Evolutionary conservation across 2,113 vertebrate genomes (phyloP).

Genomic region (Phodopus roborovskii): DNA sequence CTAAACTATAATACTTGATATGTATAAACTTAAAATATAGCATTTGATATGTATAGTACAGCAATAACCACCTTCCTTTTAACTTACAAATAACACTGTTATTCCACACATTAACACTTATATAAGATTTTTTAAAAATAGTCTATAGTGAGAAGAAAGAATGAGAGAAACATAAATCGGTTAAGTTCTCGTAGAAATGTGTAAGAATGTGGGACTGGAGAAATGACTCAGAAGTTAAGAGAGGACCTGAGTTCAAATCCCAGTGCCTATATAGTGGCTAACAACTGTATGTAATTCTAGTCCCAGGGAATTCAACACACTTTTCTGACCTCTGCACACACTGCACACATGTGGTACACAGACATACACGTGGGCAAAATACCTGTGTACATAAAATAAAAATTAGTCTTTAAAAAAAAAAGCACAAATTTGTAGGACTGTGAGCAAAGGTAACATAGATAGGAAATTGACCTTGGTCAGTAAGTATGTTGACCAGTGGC

Average conservation of each 20-base stretch:
- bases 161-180: neutral
- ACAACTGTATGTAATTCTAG: neutral
- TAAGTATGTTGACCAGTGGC: neutral
- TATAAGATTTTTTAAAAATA: neutral
- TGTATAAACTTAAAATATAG: neutral
- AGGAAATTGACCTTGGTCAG: neutral
- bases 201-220: neutral
- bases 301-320: neutral
- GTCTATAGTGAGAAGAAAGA: constrained; percentile 45
- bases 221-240: neutral
- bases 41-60: constrained; percentile 21
- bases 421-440: neutral
- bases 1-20: constrained; percentile 22
- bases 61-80: neutral
- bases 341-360: too few species aligned
- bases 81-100: neutral
- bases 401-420: neutral
- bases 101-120: neutral
- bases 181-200: neutral
- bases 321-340: neutral
- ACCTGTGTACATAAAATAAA: neutral
- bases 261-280: neutral
- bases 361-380: neutral
- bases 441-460: neutral
- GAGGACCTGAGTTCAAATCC: neutral